phyloP scores from a whole-genome alignment of 2,797 vertebrate species.

The Denticeps clupeoides region DNA sequence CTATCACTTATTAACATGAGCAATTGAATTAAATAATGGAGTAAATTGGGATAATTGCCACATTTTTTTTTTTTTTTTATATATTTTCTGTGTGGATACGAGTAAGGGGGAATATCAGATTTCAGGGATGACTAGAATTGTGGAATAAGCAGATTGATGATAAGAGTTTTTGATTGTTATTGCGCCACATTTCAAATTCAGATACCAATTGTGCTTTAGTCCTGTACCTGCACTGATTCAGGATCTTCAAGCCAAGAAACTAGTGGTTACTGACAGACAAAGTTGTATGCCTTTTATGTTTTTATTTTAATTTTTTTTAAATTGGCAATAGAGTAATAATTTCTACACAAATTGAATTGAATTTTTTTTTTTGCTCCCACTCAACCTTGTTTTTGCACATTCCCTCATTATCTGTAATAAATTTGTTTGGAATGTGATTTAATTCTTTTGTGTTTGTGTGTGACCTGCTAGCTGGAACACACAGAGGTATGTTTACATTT shows the following conservation, averaged over 20 bases:
- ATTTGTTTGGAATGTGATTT: constrained; percentile 15
- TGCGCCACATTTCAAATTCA: background rate
- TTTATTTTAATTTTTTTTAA: constrained; percentile 13
- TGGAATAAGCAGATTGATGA: background rate
- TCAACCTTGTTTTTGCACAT: constrained; percentile 24
- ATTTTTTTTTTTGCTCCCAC: constrained; percentile 14
- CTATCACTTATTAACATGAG: too few species aligned
- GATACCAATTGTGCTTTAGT: background rate
- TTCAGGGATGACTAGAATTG: too few species aligned
- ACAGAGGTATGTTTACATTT: too few species aligned
- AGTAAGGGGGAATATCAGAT: too few species aligned
- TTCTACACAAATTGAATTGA: constrained; percentile 3
- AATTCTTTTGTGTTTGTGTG: constrained; percentile 16
- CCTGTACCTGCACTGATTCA: constrained; percentile 23
- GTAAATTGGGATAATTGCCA: too few species aligned
- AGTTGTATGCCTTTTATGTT: constrained; percentile 3
- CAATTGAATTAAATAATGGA: too few species aligned
- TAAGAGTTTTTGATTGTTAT: background rate
- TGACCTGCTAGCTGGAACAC: background rate
- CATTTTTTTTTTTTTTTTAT: too few species aligned
- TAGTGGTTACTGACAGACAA: constrained; percentile 11
- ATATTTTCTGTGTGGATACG: too few species aligned
- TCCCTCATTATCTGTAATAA: constrained; percentile 28
- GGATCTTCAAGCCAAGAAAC: constrained; percentile 11
- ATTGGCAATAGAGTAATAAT: too few species aligned